Evolutionary conservation across 92 coral and sea anemone genomes (phyloP), one percentile per base, ranked within the genome.

Genomic region (Montipora capitata): DNA sequence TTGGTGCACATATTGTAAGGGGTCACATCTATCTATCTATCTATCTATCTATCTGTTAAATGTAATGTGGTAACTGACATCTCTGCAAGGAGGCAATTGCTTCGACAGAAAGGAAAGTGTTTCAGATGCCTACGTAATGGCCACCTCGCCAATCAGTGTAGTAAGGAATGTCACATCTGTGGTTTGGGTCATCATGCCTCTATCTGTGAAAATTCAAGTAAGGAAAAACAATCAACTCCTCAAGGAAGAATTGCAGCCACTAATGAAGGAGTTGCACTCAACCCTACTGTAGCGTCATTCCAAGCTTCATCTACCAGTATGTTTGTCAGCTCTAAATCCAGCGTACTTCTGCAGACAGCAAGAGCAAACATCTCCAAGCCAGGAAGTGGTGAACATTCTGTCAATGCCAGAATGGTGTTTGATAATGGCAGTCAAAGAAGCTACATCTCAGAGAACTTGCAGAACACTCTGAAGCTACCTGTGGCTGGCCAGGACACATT

Each of bases 281-380:
- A 73, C 10, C 58, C 77, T 40, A 9, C 4, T 45, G 52, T 8
- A 11, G 17, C 56, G 41, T n/a, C 52, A 4, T 14, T 71, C 14
- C 65, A 75, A 75, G 80, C 80, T 1, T 63, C 80, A 27, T 49
- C 80, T 76, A 38, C 67, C 5, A 54, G 66, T 63, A 76, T 76
- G 66, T 54, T 76, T 9, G 14, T 35, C 45, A 39, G 38, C 67
- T 2, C 42, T 3, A 76, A 76, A 13, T 8, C 10, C 9, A 18
- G 80, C 4, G 68, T 54, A 1, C 80, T 76, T 16, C 11, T 54
- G 43, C 79, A 45, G 15, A 74, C 79, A 3, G 64, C 64, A 7
- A 16, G 62, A 49, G 79, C 79, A 2, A 49, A 74, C 49, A 9
- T 74, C 64, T 74, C 10, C 79, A 74, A 74, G 40, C 79, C 79